phyloP scores from a whole-genome alignment of 1,140 invertebrate species.

The Drosophila burlai region DNA sequence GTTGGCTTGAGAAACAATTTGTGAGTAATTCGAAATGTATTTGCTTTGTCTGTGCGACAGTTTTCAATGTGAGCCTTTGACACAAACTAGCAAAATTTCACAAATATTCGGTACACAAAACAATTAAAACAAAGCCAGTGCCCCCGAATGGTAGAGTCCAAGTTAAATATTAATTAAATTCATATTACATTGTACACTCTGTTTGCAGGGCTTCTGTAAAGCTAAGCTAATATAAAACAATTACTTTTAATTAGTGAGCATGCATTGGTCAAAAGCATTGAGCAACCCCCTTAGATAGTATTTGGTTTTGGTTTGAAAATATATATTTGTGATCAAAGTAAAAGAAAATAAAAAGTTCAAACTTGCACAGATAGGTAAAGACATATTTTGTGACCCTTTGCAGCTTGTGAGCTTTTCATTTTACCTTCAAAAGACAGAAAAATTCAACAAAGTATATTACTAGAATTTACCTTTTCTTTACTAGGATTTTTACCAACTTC shows the following conservation, averaged over 20 bases:
- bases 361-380: background rate
- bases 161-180: conserved; percentile 3
- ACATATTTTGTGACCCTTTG: background rate
- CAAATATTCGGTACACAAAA: conserved; percentile 4
- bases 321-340: background rate
- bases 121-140: conserved; percentile 6
- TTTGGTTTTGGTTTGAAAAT: background rate
- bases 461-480: background rate
- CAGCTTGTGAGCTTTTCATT: background rate
- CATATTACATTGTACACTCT: background rate
- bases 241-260: background rate
- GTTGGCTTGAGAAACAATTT: conserved; percentile 31
- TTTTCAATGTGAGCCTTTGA: conserved; percentile 23
- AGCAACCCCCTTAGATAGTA: background rate
- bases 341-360: background rate
- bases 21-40: conserved; percentile 29
- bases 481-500: background rate
- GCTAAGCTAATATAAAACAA: background rate
- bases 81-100: conserved; percentile 8
- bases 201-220: background rate
- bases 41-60: conserved; percentile 15
- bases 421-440: background rate
- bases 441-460: background rate
- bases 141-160: background rate
- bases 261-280: background rate